phyloP scores from a whole-genome alignment of 2,888 invertebrate genomes.

The Drosophila kambysellisi region DNA sequence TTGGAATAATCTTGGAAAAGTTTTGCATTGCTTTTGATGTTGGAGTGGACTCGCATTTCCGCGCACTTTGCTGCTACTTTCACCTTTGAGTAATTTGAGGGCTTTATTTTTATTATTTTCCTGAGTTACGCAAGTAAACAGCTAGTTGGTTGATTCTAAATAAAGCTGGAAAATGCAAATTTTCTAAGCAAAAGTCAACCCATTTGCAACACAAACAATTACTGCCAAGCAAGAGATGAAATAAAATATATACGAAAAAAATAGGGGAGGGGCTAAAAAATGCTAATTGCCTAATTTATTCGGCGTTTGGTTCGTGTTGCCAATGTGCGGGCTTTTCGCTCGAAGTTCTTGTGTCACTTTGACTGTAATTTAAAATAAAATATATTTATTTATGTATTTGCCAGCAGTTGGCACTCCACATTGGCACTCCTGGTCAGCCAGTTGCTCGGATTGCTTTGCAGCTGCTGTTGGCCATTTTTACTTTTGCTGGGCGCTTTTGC shows the following conservation, averaged over 20 bases:
- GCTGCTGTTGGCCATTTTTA: slow-evolving; percentile 56
- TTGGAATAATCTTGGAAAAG: slow-evolving; percentile 20
- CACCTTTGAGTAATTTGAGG: slow-evolving; percentile 40
- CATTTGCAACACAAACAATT: slow-evolving; percentile 47
- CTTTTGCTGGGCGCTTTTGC: slow-evolving; percentile 66
- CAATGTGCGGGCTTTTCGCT: slow-evolving; percentile 28
- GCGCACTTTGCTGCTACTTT: slow-evolving; percentile 18
- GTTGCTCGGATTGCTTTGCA: slow-evolving; percentile 25
- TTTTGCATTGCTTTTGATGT: slow-evolving; percentile 48
- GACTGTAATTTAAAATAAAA: slow-evolving; percentile 57
- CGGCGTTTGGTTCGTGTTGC: slow-evolving; percentile 28
- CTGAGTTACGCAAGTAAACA: slow-evolving; percentile 31
- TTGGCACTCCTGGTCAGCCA: neutral
- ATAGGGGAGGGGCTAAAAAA: slow-evolving; percentile 33
- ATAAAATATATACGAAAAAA: slow-evolving; percentile 3
- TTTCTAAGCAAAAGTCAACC: slow-evolving; percentile 39
- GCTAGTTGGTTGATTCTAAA: slow-evolving; percentile 37
- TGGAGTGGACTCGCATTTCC: slow-evolving; percentile 28
- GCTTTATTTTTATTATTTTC: slow-evolving; percentile 2
- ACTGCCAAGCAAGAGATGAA: slow-evolving; percentile 22
- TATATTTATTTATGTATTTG: slow-evolving; percentile 59
- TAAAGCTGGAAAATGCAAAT: slow-evolving; percentile 52
- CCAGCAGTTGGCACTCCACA: neutral
- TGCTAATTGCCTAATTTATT: slow-evolving; percentile 77
- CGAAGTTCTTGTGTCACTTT: slow-evolving; percentile 44